Base-by-base conservation (phyloP, 2,888 invertebrate species). In the Morpho achilles region DNA sequence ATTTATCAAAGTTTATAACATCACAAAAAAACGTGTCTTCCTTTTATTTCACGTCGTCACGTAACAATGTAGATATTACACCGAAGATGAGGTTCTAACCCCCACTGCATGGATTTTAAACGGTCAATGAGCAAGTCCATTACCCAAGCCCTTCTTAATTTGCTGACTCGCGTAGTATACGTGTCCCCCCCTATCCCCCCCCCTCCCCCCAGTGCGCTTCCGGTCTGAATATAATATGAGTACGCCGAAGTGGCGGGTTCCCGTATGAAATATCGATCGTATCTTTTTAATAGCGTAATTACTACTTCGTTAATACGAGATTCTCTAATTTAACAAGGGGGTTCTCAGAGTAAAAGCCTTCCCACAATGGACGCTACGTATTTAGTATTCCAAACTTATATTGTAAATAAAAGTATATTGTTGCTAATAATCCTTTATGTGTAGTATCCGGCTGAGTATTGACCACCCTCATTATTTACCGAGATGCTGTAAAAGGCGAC, bases 161-260 rank as follows among this genome's bases (percentile, higher is more conserved):
- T 55, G 53, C 51, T 60, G 60, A 55, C 43, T 59, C 58, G 53
- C 41, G 46, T 44, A 52, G 40, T 23, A 52, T 49, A 48, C 47
- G 23, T 43, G 40, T 45, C 22, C 41, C 10, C 10, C 10, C 41
- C 47, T 42, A 16, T 23, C 46, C 42, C 32, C 45, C 48, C 59
- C 23, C 61, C 54, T 45, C 60, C 46, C 62, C 56, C 49, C 59
- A 56, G 50, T 56, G 58, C 58, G 64, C 66, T 69, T 68, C 71
- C 71, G 67, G 66, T 59, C 65, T 71, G 70, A 71, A 71, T 70
- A 67, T 67, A 68, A 63, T 63, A 70, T 67, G 66, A 69, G 53
- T 47, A 22, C 40, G 41, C 53, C 46, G 9, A 53, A 46, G 46
- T 53, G 40, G 40, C 9, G 46, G 8, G 41, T 53, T 53, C 53